Percentiles rank a stretch among this genome's conserved stretches.
Evolutionary conservation across 2,797 vertebrate species (phyloP).

Genomic region (Xyrichtys novacula): DNA sequence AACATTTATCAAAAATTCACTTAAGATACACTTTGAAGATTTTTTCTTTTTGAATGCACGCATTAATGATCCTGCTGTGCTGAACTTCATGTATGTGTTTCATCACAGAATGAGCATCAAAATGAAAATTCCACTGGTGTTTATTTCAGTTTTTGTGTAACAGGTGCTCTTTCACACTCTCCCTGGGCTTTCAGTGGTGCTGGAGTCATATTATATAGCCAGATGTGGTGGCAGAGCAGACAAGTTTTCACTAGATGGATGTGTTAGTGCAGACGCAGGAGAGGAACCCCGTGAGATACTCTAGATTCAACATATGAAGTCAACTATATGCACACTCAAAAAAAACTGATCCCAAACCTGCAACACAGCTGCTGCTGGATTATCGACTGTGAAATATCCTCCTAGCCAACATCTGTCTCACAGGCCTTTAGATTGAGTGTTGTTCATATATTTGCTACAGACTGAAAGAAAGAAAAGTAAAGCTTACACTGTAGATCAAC

Average conservation of each 20-base stretch:
- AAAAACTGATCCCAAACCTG: neutral
- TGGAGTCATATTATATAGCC: slow-evolving; percentile 3
- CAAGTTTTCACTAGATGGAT: neutral
- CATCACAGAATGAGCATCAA: neutral
- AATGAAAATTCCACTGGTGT: too few species aligned
- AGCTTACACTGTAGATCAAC: too few species aligned
- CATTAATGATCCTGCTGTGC: neutral
- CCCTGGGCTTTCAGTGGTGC: neutral
- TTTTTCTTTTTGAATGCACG: too few species aligned
- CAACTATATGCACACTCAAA: neutral
- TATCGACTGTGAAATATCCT: slow-evolving; percentile 24
- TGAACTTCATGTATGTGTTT: neutral
- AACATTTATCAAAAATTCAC: too few species aligned
- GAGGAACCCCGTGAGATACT: neutral
- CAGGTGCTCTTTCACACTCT: neutral
- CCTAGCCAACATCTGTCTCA: neutral
- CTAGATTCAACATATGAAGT: slow-evolving; percentile 1
- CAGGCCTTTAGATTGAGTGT: slow-evolving; percentile 10
- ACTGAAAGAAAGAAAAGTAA: neutral
- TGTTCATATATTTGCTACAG: neutral
- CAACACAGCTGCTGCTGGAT: neutral
- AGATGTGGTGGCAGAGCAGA: neutral
- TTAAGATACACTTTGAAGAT: too few species aligned
- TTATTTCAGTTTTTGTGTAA: neutral
- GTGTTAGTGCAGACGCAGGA: neutral